These are phyloP conservation scores for Xenops minutus DNA, from an alignment of 2,797 vertebrate species.

Conservation along the genomic window DNA sequence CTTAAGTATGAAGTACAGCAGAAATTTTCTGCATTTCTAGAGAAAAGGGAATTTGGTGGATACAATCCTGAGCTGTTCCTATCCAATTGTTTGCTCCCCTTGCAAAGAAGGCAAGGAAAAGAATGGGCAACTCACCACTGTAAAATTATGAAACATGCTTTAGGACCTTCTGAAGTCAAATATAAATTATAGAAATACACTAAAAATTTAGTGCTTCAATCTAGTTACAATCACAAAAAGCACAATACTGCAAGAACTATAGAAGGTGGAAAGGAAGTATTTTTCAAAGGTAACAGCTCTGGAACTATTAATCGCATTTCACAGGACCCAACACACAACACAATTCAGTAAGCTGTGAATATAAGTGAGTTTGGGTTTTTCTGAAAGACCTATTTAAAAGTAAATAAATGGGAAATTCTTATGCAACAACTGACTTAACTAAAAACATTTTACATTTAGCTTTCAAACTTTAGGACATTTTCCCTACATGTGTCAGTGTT, in stretches of 20 bases:
- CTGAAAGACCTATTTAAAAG: not conserved
- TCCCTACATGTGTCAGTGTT: not conserved
- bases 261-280: not conserved
- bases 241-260: not conserved
- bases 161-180: not conserved
- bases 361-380: not conserved
- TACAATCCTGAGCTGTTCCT: not conserved
- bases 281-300: not conserved
- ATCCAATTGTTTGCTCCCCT: not conserved
- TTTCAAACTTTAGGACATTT: not conserved
- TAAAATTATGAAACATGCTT: not conserved
- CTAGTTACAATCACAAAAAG: not conserved
- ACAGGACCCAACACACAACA: not conserved
- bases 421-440: fast-evolving
- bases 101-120: not conserved
- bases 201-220: not conserved
- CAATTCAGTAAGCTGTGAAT: not conserved
- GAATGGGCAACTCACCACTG: not conserved
- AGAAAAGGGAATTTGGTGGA: not conserved
- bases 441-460: not conserved
- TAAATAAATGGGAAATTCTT: not conserved
- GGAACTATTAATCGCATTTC: not conserved
- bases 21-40: not conserved
- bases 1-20: not conserved
- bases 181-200: not conserved